A percentile compares a stretch with the other conserved stretches of the same genome.
Evolutionary conservation across 2,113 vertebrate species (phyloP).

Genomic region (Aspidoscelis tigris): DNA sequence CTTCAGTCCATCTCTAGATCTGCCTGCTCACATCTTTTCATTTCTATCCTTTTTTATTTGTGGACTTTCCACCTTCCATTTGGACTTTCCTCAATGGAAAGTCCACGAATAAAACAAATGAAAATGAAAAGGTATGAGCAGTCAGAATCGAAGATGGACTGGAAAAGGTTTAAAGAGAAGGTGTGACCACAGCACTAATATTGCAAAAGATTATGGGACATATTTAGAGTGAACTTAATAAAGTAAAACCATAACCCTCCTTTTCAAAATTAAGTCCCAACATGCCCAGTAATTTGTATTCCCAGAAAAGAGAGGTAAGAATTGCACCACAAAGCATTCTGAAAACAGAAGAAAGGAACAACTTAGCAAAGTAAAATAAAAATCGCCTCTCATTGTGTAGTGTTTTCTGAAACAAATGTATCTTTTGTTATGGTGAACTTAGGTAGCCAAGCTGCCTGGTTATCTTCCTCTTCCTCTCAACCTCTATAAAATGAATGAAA

Average conservation of each 20-base stretch:
- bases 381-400: conserved; percentile 67
- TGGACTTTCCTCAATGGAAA: no score
- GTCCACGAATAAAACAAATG: no score
- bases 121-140: no score
- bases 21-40: no score
- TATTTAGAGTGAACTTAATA: background rate
- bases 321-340: conserved; percentile 54
- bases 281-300: background rate
- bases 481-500: background rate
- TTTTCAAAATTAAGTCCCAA: no score
- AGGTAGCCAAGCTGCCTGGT: conserved; percentile 50
- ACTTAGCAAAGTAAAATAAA: conserved; percentile 69
- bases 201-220: background rate
- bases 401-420: conserved; percentile 51
- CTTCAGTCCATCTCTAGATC: no score
- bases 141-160: no score
- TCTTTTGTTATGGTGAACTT: conserved; percentile 56
- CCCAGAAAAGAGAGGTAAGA: background rate
- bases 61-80: no score
- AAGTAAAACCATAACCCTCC: no score
- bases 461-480: conserved; percentile 11
- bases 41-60: no score
- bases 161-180: no score
- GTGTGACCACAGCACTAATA: no score
- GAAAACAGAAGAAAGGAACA: conserved; percentile 65